Base-by-base conservation (phyloP, 2,888 invertebrate species). In the Lysandra bellargus region DNA sequence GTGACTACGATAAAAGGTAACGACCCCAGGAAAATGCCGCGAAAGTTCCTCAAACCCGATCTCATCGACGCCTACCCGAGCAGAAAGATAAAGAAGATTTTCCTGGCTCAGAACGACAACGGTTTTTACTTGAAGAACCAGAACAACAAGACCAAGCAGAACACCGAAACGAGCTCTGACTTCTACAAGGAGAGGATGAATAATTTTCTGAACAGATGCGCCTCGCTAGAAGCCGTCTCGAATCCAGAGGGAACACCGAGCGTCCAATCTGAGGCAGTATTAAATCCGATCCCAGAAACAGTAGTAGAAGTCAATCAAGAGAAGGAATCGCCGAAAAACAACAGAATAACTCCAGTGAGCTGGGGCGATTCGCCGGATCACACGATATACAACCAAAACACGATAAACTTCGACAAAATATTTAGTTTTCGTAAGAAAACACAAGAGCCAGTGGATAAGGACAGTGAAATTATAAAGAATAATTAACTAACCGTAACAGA, bases 1-100 rank as follows among this genome's bases (percentile, higher is more conserved):
- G 95, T 95, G 0, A 95, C 95, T 0, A 94, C 94, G 80, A 93
- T 94, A n/a, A 95, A 95, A 86, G 95, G 95, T 0, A 95, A 95
- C 79, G 95, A 92, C 79, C 88, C 91, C 0, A 87, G 88, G 80
- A 92, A 91, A 81, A 80, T 90, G 53, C 90, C 91, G 0, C 84
- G 89, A 0, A 94, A 92, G 82, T 83, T 91, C 1, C 89, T 90
- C 0, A 95, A 95, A 83, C 95, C 95, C 0, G 95, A 95, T 83
- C 86, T 96, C 60, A 91, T 96, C 37, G 95, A 95, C 37, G 93
- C 95, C 82, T 95, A 95, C 81, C 95, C 95, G 0, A 94, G 88
- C 81, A 92, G 91, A 80, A 95, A 95, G 83, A 91, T 96, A 23
- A 95, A 95, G 79, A 93, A 92, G 79, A 95, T 95, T 84, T 94